Evolutionary conservation across 2,888 invertebrate genomes (phyloP).

Genomic region (Archaeoteleia sp.): DNA sequence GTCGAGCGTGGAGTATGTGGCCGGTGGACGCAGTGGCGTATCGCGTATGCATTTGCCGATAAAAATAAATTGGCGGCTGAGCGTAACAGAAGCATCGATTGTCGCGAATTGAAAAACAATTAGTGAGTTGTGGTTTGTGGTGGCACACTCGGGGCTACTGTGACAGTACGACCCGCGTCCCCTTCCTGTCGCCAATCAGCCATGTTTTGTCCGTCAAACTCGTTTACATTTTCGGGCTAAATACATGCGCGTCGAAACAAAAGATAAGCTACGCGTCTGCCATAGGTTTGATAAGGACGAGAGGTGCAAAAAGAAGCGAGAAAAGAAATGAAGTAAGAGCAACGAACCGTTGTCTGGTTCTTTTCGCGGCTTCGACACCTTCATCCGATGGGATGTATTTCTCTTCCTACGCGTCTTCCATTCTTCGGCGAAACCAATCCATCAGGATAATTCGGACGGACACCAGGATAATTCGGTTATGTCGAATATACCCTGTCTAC

Average conservation of each 20-base stretch:
- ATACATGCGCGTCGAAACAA: neutral
- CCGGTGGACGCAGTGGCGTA: constrained; percentile 13
- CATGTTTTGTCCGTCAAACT: constrained; percentile 32
- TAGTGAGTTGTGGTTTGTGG: constrained; percentile 67
- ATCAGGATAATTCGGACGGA: constrained; percentile 61
- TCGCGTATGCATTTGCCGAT: constrained; percentile 6
- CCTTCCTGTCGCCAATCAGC: neutral
- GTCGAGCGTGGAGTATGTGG: constrained; percentile 13
- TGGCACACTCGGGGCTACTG: constrained; percentile 6
- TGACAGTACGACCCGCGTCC: neutral
- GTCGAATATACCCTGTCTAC: constrained; percentile 44
- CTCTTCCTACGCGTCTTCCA: constrained; percentile 20
- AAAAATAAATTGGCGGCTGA: constrained; percentile 56
- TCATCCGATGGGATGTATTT: constrained; percentile 21
- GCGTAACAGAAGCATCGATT: constrained; percentile 60
- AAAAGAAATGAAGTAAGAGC: constrained; percentile 14
- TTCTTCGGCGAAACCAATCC: constrained; percentile 59
- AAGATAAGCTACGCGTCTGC: too few relatives aligned
- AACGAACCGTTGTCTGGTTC: too few relatives aligned
- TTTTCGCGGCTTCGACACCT: constrained; percentile 20
- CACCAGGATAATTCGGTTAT: constrained; percentile 62
- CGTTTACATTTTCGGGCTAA: constrained; percentile 19
- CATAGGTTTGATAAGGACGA: too few relatives aligned
- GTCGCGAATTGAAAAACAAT: constrained; percentile 71
- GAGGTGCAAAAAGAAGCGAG: neutral